Base-by-base conservation (phyloP, 1,140 invertebrate genomes). In the Physella acuta region DNA sequence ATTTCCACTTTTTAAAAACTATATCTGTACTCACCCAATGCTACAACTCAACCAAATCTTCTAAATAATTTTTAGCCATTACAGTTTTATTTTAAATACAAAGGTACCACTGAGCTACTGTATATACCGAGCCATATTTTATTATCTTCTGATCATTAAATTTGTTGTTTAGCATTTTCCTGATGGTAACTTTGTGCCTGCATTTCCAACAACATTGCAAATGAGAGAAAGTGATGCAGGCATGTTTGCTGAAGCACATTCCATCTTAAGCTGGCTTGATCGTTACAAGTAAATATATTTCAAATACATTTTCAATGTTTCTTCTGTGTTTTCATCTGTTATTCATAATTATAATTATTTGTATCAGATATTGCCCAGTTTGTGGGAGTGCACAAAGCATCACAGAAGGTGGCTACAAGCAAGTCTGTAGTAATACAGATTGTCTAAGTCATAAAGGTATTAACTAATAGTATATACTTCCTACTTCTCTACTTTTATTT, bases 231-330 rank as follows among this genome's bases (percentile, higher is more conserved):
- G 72, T 0, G 80, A 83, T 26, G 82, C 81, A 20, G 81, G 78
- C 17, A 77, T 85, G 67, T 79, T 77, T 75, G 78, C 79, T 0
- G 81, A 84, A 73, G 86, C 85, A 16, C 76, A 85, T 44, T 82
- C 86, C 2, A 74, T 88, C 31, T 55, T 87, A 34, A 82, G 79
- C 3, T 88, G 87, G 86, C 76, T 86, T 61, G 77, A 84, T 37
- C 75, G 73, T 1, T 84, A 84, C 61, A 59, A 24, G 66, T 68
- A 68, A 39, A 20, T 55, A 55, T 55, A 30, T 24, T 44, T 44
- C 39, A 44, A 44, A 8, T 44, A 44, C 39, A 11, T 44, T 44
- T 44, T 44, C 20, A 11, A 44, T 11, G 20, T 11, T 44, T 44
- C 39, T 11, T 44, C 20, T 11, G 8, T 44, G 20, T 11, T 11